Base-by-base conservation (phyloP, 2,797 vertebrate genomes). In the Sarcophilus harrisii region DNA sequence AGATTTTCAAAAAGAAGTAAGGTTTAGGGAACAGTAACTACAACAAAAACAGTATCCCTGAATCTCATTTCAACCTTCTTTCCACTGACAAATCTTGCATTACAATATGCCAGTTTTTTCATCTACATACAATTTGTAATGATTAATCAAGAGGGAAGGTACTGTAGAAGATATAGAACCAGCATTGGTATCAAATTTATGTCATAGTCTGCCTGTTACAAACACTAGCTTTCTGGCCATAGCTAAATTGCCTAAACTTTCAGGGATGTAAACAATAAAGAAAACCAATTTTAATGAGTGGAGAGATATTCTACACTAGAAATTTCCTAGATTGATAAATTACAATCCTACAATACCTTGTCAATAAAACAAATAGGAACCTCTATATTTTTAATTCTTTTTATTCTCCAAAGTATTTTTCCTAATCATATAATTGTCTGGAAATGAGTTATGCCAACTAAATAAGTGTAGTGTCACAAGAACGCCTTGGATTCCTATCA, bases 81-180 rank as follows among this genome's bases (percentile, higher is more conserved):
- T 94, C 45, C 29, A 90, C 49, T 93, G 57, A 92, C 90, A 38
- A 81, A 18, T 81, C 9, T 52, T 91, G 14, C 27, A 59, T 32
- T 66, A 4, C 52, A 57, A 54, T 29, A 55, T 94, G 38, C 57
- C 38, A 92, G 1, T 94, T 30, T 94, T 66, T 3, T 24, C 32
- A 94, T 96, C 58, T 92, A 45, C 28, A 93, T 90, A 32, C 24
- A 66, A 59, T 89, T 49, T 60, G 24, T 92, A 73, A 95, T 62
- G 27, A 90, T 55, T 24, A 81, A 45, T 81, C n/a, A 45, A 81
- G 32, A 81, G 3, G 8, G 45, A n/a, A 38, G 18, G n/a, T 45
- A 81, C n/a, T 38, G 9, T 45, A 45, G n/a, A 21, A n/a, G 66
- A 73, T 66, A n/a, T 5, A 38, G 0, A 73, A 18, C 1, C 16